Conservation (phyloP, 2,888 invertebrate genomes). For the Carterocephalus palaemon region DNA sequence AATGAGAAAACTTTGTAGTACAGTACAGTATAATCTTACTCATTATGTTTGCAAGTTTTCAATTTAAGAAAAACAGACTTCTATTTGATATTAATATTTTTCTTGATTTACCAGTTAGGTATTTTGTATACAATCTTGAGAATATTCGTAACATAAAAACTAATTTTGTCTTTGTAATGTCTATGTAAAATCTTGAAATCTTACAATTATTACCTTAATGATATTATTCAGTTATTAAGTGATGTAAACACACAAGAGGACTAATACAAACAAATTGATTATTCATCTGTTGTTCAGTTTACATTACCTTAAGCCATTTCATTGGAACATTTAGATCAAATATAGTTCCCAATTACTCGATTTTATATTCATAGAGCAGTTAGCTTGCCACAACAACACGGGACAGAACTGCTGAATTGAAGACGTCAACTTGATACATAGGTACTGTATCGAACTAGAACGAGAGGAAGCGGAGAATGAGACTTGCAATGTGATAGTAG, state of each 20-base stretch:
- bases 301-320: conserved; percentile 24
- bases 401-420: conserved; percentile 16
- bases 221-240: too few species aligned
- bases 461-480: conserved; percentile 60
- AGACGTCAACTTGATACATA: conserved; percentile 48
- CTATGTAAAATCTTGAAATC: too few species aligned
- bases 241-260: too few species aligned
- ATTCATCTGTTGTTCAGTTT: too few species aligned
- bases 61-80: conserved; percentile 6
- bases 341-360: conserved; percentile 8
- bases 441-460: conserved; percentile 53
- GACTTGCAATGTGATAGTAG: conserved; percentile 59
- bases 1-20: conserved; percentile 63
- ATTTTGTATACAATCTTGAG: too few species aligned
- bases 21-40: conserved; percentile 9
- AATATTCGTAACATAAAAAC: too few species aligned
- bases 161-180: too few species aligned
- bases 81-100: conserved; percentile 46
- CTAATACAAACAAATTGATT: too few species aligned
- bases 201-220: too few species aligned
- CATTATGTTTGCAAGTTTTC: conserved; percentile 4
- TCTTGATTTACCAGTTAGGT: conserved; percentile 16
- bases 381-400: conserved; percentile 9
- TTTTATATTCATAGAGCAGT: conserved; percentile 15
- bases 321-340: too few species aligned